phyloP scores from a whole-genome alignment of 2,888 invertebrate species.

The Amblyteles armatorius region DNA sequence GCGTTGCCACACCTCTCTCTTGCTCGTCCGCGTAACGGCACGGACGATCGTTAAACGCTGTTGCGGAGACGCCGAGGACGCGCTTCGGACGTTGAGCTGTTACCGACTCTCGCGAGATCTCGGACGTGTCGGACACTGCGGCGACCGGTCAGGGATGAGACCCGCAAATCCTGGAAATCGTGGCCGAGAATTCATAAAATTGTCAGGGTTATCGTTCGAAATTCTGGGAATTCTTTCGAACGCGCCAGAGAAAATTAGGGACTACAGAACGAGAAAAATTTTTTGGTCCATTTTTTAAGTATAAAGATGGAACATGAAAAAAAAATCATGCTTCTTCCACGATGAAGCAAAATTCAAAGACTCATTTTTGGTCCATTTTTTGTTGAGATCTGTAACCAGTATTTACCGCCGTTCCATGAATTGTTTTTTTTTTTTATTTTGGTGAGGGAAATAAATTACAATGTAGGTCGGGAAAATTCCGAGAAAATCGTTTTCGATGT shows the following conservation, averaged over 20 bases:
- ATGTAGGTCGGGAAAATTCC: background rate
- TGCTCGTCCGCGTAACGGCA: conserved; percentile 40
- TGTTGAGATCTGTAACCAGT: background rate
- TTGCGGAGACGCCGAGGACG: conserved; percentile 28
- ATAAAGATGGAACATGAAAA: too few species aligned
- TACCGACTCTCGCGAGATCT: conserved; percentile 8
- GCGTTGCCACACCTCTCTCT: conserved; percentile 57
- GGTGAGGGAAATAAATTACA: background rate
- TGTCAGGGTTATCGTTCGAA: background rate
- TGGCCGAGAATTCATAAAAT: background rate
- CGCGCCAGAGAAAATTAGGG: background rate
- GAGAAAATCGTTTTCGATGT: background rate
- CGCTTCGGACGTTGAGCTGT: conserved; percentile 35
- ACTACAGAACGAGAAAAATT: too few species aligned
- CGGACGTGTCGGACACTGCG: background rate
- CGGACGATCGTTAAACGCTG: conserved; percentile 57
- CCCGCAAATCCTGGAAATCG: background rate
- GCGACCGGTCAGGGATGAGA: too few species aligned
- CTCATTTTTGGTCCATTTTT: too few species aligned
- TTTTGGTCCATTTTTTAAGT: too few species aligned
- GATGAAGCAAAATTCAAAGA: too few species aligned
- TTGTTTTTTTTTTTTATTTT: background rate
- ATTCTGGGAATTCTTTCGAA: background rate
- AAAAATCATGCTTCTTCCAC: too few species aligned
- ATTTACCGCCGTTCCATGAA: background rate